A percentile compares a stretch with the other conserved stretches of the same genome.
These are phyloP conservation scores for Jordanella pulchra DNA, from an alignment of 2,797 vertebrate species.

Conservation along the genomic window DNA sequence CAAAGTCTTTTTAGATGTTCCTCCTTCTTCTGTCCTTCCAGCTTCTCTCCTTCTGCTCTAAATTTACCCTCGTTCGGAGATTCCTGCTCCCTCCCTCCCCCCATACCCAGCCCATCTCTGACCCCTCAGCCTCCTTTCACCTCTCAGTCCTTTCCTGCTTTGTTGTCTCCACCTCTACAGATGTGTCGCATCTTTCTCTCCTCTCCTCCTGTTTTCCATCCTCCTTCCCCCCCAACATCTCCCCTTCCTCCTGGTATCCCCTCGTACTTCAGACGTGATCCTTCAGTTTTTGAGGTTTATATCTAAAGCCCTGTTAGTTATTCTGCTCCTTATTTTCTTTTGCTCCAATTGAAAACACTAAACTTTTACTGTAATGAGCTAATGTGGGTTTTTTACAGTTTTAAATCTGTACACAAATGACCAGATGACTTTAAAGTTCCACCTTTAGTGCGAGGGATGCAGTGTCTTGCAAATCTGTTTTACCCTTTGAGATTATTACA, in stretches of 20 bases:
- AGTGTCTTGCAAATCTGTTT: background rate
- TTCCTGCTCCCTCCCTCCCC: constrained; percentile 15
- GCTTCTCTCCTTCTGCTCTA: background rate
- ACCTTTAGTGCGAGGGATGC: constrained; percentile 3
- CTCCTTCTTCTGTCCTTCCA: constrained; percentile 25
- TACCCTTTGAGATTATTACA: background rate
- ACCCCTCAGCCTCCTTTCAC: background rate
- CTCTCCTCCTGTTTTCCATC: constrained; percentile 1
- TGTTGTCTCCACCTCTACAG: background rate
- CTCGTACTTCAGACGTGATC: constrained; percentile 72
- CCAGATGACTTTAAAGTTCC: constrained; percentile 4
- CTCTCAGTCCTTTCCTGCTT: constrained; percentile 1
- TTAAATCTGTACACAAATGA: background rate
- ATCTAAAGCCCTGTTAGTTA: constrained; percentile 66
- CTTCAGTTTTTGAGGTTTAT: constrained; percentile 80
- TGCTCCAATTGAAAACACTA: constrained; percentile 27
- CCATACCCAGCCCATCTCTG: constrained; percentile 12
- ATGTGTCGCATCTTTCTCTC: background rate
- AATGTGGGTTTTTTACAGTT: constrained; percentile 8
- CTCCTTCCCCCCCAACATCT: constrained; percentile 56
- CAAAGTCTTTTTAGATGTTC: constrained; percentile 57
- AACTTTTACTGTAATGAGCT: constrained; percentile 18
- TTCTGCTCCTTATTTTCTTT: constrained; percentile 22
- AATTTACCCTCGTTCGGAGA: background rate
- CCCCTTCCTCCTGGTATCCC: constrained; percentile 80